Evolutionary conservation across 92 coral and sea anemone species (phyloP), one percentile per base, ranked within the genome.

Genomic region (Epizoanthus scotinus): DNA sequence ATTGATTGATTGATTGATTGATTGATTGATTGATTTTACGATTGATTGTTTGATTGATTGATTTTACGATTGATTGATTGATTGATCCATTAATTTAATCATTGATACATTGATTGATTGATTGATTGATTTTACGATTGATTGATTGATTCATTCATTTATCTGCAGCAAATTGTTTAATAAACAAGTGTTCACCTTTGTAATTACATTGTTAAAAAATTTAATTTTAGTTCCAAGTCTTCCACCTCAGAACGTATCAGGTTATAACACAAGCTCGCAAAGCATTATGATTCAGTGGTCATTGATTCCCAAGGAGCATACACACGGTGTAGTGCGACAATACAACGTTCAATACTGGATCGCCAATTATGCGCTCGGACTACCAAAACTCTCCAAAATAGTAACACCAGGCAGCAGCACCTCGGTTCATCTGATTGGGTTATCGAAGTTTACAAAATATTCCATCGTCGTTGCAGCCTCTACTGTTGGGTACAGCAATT

Each of bases 251-350:
- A 67, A 31, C 13, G 81, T 75, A 6, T 40, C 0, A 5, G 81
- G 81, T 5, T 36, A 17, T 75, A 75, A 75, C 42, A 75, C 81
- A 12, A 75, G 81, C 20, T 75, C 81, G 81, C 69, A 75, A 60
- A 75, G 81, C 54, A 75, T 75, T 36, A 36, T 59, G 81, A 68
- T 75, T 24, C 15, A 6, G 17, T 75, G 60, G 42, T 59, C 68
- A 36, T 67, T 67, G 6, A 38, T 75, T 36, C 81, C 81, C 3
- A 57, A 38, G 40, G 53, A 75, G 14, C 67, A 75, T 8, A 75
- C 68, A 21, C 29, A 40, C 7, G 81, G 81, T 31, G 25, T 75
- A 12, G 81, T 75, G 38, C 44, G 22, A 22, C 15, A 59, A 9
- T 75, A 75, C 57, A 0, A 2, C 6, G 36, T 75, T 18, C 36